Evolutionary conservation across 1,140 invertebrate genomes (phyloP).

Genomic region (Lordiphosa stackelbergi): DNA sequence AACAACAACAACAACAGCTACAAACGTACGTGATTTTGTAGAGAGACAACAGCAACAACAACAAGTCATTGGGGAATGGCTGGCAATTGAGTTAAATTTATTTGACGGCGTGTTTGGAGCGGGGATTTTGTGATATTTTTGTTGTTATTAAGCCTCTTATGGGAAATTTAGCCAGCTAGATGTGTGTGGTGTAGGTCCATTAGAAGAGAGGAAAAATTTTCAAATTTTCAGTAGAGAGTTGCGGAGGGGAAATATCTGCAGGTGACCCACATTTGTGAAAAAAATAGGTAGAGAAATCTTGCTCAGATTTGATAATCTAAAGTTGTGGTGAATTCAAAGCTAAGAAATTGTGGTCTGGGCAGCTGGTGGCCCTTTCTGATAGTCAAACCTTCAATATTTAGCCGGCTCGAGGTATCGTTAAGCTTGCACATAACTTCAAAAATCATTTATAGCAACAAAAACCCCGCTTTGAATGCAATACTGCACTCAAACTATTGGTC

Average conservation of each 20-base stretch:
- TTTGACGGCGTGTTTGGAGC: constrained; percentile 24
- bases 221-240: background rate
- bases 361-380: too few relatives aligned
- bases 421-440: too few relatives aligned
- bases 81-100: constrained; percentile 47
- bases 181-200: constrained; percentile 1
- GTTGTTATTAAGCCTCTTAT: constrained; percentile 40
- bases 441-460: too few relatives aligned
- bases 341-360: too few relatives aligned
- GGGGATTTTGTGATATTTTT: constrained; percentile 26
- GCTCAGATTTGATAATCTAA: too few relatives aligned
- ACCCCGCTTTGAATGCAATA: too few relatives aligned
- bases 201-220: constrained; percentile 1
- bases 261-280: constrained; percentile 16
- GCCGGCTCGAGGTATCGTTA: too few relatives aligned
- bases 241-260: constrained; percentile 1
- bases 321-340: too few relatives aligned
- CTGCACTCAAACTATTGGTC: too few relatives aligned
- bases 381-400: too few relatives aligned
- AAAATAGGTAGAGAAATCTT: too few relatives aligned
- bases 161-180: constrained; percentile 15
- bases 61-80: constrained; percentile 28
- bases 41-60: constrained; percentile 7
- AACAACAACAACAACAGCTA: constrained; percentile 16
- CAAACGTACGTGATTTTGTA: background rate